phyloP scores from a whole-genome alignment of 92 coral and sea anemone species.

The Epizoanthus scotinus region DNA sequence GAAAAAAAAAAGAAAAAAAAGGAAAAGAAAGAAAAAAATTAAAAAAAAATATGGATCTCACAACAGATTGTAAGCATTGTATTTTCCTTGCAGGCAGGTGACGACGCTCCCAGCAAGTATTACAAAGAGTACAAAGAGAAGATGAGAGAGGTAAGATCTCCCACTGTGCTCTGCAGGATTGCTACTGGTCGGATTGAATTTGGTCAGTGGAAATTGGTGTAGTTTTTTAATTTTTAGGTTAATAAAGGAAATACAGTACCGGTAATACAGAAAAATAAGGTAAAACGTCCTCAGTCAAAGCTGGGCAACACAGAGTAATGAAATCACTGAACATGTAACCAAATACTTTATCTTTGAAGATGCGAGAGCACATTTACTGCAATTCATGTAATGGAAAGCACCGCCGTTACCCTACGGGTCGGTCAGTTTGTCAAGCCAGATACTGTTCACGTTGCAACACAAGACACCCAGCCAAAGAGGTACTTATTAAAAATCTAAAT shows the following conservation, averaged over 20 bases:
- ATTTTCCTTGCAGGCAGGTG: neutral
- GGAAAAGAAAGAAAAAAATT: too few relatives aligned
- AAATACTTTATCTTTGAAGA: conserved; percentile 42
- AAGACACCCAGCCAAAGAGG: conserved; percentile 87
- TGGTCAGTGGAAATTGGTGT: neutral
- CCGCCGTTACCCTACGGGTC: conserved; percentile 71
- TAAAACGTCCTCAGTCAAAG: too few relatives aligned
- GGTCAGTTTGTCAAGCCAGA: conserved; percentile 68
- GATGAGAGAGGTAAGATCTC: conserved; percentile 30
- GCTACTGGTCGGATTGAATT: too few relatives aligned
- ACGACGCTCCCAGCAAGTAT: neutral
- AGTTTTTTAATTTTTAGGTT: too few relatives aligned
- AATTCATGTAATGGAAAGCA: conserved; percentile 73
- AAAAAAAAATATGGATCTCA: too few relatives aligned
- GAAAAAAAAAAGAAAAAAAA: too few relatives aligned
- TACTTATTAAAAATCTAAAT: neutral
- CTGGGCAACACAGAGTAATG: too few relatives aligned
- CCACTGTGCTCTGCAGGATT: neutral
- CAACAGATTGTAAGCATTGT: neutral
- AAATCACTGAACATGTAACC: too few relatives aligned
- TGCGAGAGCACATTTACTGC: conserved; percentile 73
- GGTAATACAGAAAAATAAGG: too few relatives aligned
- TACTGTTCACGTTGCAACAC: conserved; percentile 72
- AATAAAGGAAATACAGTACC: too few relatives aligned
- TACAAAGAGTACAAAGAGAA: conserved; percentile 10